A percentile compares a stretch with the other conserved stretches of the same genome.
Evolutionary conservation across 1,140 invertebrate genomes (phyloP).

Genomic region (Oncopodura yosiiana): DNA sequence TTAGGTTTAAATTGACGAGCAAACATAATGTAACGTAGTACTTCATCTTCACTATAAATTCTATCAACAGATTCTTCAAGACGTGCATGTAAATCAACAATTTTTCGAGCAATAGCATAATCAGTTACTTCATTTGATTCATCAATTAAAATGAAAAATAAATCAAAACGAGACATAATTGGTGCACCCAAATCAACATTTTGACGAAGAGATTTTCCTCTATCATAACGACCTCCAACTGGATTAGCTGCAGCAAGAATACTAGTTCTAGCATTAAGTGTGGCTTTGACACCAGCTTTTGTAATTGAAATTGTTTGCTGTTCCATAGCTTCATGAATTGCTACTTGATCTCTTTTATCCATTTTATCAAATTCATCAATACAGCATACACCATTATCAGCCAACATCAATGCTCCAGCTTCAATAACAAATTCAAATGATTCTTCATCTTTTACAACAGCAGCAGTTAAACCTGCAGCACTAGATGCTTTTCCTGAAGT

Average conservation of each 20-base stretch:
- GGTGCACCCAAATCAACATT: conserved; percentile 89
- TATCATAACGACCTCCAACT: conserved; percentile 87
- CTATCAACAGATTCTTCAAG: conserved; percentile 61
- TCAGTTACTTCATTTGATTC: conserved; percentile 90
- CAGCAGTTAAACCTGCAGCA: conserved; percentile 95
- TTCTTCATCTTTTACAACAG: conserved; percentile 94
- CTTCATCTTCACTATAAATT: conserved; percentile 73
- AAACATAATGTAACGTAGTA: conserved; percentile 90
- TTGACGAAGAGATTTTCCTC: conserved; percentile 86
- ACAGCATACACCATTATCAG: conserved; percentile 98
- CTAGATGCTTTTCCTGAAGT: conserved; percentile 97
- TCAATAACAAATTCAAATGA: conserved; percentile 98
- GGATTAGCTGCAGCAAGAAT: conserved; percentile 98
- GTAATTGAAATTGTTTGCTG: conserved; percentile 99
- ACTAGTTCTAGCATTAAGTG: conserved; percentile 92
- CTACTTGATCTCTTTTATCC: conserved; percentile 94
- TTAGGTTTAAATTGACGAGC: conserved; percentile 92
- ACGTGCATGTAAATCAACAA: conserved; percentile 85
- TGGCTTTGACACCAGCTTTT: conserved; percentile 95
- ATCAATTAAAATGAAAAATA: conserved; percentile 96
- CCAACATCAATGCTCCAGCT: conserved; percentile 97
- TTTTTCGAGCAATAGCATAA: conserved; percentile 90
- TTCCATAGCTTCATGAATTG: conserved; percentile 99
- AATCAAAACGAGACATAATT: conserved; percentile 98
- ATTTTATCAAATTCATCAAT: conserved; percentile 99